A percentile compares a stretch with the other conserved stretches of the same genome.
phyloP scores from a whole-genome alignment of 2,797 vertebrate species.

The Melanitta fusca region DNA sequence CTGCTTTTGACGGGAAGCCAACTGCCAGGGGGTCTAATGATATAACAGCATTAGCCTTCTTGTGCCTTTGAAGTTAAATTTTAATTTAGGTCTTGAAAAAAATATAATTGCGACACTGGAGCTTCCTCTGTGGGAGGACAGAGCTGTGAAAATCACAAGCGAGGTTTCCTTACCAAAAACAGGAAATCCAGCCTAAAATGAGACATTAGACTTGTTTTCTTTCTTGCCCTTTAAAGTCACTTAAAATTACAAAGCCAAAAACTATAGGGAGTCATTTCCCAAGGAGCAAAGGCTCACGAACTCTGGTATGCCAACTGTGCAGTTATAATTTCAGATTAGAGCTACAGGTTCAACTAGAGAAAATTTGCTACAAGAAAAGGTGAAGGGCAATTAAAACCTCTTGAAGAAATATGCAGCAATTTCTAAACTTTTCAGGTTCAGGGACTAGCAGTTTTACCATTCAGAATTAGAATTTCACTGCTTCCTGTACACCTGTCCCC shows the following conservation, averaged over 20 bases:
- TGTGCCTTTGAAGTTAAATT: background rate
- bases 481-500: fast-evolving
- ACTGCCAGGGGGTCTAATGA: background rate
- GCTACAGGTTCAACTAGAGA: background rate
- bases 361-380: background rate
- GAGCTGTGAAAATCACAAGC: background rate
- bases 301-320: background rate
- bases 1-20: background rate
- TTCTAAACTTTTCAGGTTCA: background rate
- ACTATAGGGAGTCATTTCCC: background rate
- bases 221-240: background rate
- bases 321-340: background rate
- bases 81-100: background rate
- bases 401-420: background rate
- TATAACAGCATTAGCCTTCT: background rate
- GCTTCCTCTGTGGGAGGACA: background rate
- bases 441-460: background rate
- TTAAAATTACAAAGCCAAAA: background rate
- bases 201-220: background rate
- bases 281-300: background rate
- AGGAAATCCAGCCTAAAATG: background rate
- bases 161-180: background rate
- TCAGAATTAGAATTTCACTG: background rate
- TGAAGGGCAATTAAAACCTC: background rate
- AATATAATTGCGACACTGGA: background rate